These are phyloP conservation scores for Amphipoea lucens DNA, from an alignment of 2,888 invertebrate genomes.

Conservation along the genomic window DNA sequence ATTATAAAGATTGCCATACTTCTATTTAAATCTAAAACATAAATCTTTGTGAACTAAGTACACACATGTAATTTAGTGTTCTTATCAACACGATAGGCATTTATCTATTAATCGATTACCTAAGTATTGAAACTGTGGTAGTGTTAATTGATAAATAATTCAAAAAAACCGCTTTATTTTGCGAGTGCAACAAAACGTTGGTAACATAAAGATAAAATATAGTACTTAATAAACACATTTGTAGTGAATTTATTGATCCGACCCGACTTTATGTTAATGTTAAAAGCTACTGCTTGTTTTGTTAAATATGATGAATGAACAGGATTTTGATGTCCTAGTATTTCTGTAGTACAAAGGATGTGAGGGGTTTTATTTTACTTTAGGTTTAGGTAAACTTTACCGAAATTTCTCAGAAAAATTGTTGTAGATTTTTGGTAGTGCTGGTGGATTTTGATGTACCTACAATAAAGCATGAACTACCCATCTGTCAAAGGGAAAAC, in stretches of 20 bases:
- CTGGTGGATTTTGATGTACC: not conserved
- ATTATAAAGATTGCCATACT: conserved; percentile 35
- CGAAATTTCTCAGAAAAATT: not conserved
- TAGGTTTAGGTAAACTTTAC: not conserved
- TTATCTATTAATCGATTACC: conserved; percentile 29
- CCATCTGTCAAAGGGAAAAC: too few species aligned
- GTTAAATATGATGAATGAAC: conserved; percentile 61
- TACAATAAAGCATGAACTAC: not conserved
- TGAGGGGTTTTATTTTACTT: conserved; percentile 4
- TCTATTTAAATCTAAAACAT: conserved; percentile 41
- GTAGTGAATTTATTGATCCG: conserved; percentile 61
- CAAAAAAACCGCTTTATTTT: conserved; percentile 53
- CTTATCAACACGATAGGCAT: conserved; percentile 23
- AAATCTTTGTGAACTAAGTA: conserved; percentile 42
- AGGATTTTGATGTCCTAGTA: conserved; percentile 57
- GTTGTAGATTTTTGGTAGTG: not conserved
- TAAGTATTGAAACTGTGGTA: conserved; percentile 33
- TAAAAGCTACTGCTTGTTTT: conserved; percentile 53
- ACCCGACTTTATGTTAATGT: conserved; percentile 61
- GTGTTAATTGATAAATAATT: conserved; percentile 55
- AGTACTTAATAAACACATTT: conserved; percentile 60
- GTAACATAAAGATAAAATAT: conserved; percentile 54
- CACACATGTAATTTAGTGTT: conserved; percentile 35
- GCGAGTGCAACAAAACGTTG: conserved; percentile 36
- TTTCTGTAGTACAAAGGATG: conserved; percentile 21